Conservation (phyloP, 2,113 vertebrate genomes). For the Mungos mungo region DNA sequence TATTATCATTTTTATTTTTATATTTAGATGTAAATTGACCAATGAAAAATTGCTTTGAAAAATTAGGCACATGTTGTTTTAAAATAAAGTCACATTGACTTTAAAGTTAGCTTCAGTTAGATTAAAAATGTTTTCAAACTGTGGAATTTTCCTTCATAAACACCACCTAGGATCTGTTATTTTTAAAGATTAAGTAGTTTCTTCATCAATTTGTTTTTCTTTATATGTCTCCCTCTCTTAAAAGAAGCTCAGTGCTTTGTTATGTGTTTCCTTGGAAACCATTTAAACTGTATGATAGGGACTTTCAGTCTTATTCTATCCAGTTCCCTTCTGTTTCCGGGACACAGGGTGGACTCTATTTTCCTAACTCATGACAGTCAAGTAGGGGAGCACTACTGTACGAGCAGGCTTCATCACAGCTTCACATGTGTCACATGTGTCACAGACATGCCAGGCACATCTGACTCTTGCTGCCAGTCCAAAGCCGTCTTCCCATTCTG, state of each 20-base stretch:
- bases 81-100: background rate
- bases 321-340: background rate
- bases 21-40: background rate
- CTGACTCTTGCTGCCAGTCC: background rate
- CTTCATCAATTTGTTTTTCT: background rate
- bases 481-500: background rate
- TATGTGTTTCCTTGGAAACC: background rate
- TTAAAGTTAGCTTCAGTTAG: constrained; percentile 1
- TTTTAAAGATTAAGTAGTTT: background rate
- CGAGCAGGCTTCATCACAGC: background rate
- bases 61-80: background rate
- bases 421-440: background rate
- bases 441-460: background rate
- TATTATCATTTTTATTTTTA: constrained; percentile 12
- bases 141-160: background rate
- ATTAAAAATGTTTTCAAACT: background rate
- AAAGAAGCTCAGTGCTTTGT: background rate
- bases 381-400: too few relatives aligned
- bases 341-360: background rate
- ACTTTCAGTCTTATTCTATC: background rate
- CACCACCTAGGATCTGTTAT: background rate
- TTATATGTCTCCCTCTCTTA: background rate
- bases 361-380: background rate
- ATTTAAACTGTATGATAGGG: background rate
- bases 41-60: background rate